Percentiles rank a stretch among this genome's conserved stretches.
Conservation (phyloP, 2,888 invertebrate species). For the Leucophora obtusa region DNA sequence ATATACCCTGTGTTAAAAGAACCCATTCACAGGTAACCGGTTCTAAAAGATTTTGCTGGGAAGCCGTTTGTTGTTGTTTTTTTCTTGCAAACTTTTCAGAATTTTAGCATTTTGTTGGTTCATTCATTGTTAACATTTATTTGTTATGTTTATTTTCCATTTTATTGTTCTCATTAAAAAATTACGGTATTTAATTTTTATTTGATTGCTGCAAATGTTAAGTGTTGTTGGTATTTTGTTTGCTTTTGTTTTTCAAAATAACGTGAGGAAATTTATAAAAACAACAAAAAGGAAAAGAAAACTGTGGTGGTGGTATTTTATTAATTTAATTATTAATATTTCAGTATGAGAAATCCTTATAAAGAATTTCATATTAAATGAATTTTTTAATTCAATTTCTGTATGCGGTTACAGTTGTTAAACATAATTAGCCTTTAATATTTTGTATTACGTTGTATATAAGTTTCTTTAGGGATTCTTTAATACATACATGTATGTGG, state of each 20-base stretch:
- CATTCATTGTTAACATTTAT: background rate
- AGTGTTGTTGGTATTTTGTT: slow-evolving; percentile 44
- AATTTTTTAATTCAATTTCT: too few relatives aligned
- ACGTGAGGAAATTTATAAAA: slow-evolving; percentile 1
- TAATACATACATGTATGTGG: too few relatives aligned
- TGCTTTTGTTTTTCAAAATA: slow-evolving; percentile 31
- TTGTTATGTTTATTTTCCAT: slow-evolving; percentile 11
- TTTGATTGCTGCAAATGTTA: slow-evolving; percentile 49
- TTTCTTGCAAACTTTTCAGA: background rate
- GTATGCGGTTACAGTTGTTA: too few relatives aligned
- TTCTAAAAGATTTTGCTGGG: too few relatives aligned
- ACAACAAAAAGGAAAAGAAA: background rate
- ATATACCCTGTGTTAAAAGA: too few relatives aligned
- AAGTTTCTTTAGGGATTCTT: too few relatives aligned
- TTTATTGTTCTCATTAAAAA: slow-evolving; percentile 42
- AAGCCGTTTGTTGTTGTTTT: background rate
- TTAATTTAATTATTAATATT: slow-evolving; percentile 37
- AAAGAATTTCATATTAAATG: background rate
- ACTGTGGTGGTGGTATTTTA: slow-evolving; percentile 11
- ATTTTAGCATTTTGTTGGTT: background rate
- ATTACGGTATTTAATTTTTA: slow-evolving; percentile 54
- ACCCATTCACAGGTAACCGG: too few relatives aligned
- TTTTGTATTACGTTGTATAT: too few relatives aligned
- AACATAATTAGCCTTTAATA: too few relatives aligned
- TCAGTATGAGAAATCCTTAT: background rate